Conservation (phyloP, 1,140 invertebrate species). For the Batillaria attramentaria region DNA sequence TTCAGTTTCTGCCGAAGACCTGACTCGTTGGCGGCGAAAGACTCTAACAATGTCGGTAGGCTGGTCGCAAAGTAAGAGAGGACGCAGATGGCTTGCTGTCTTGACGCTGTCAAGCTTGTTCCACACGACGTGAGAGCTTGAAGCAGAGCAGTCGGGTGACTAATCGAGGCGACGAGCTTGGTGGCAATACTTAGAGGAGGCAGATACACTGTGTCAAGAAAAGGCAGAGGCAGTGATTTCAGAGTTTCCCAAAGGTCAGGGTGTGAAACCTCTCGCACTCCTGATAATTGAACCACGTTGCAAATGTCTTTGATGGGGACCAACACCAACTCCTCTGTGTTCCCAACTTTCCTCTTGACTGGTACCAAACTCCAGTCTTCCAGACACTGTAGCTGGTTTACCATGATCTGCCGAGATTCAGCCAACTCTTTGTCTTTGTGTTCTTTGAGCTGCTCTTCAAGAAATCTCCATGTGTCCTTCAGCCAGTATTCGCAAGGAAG, state of each 20-base stretch:
- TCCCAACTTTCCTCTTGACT: not conserved
- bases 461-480: constrained; percentile 11
- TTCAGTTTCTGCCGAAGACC: not conserved
- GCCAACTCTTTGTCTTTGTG: not conserved
- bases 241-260: not conserved
- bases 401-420: not conserved
- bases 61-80: constrained; percentile 17
- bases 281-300: not conserved
- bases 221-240: not conserved
- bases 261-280: not conserved
- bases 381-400: not conserved
- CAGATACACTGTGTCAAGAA: not conserved
- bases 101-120: not conserved
- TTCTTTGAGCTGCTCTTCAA: not conserved
- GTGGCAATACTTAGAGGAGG: not conserved
- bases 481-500: constrained; percentile 12
- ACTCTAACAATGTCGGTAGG: not conserved
- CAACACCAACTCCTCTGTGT: not conserved
- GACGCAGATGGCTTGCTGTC: not conserved
- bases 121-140: constrained; percentile 15
- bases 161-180: constrained; percentile 17
- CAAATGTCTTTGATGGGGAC: constrained; percentile 8
- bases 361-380: constrained; percentile 24
- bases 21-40: not conserved
- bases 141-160: constrained; percentile 1